Percentiles rank a stretch among this genome's conserved stretches.
Evolutionary conservation across 2,113 vertebrate species (phyloP).

Genomic region (Alaudala cheleensis): DNA sequence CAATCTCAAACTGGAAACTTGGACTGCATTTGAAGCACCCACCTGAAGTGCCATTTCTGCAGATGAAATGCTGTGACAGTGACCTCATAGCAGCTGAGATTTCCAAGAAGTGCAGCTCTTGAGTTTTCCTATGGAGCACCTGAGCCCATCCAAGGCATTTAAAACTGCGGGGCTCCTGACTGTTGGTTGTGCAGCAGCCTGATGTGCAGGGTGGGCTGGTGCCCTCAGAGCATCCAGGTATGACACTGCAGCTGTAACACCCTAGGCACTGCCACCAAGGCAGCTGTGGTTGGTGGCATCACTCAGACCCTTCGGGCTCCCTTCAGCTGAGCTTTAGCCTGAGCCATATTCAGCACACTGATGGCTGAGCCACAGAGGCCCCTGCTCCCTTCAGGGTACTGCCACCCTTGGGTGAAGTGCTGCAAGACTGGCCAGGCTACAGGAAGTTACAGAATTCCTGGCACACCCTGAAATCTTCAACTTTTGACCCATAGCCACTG

Average conservation of each 20-base stretch:
- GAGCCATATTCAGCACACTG: not conserved
- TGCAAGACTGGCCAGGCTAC: not conserved
- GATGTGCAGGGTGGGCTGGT: not conserved
- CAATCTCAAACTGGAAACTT: not conserved
- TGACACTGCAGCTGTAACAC: not conserved
- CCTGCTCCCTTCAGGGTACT: not conserved
- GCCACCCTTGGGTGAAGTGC: no score
- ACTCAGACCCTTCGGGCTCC: not conserved
- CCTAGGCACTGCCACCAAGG: not conserved
- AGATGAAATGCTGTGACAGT: not conserved
- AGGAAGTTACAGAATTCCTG: not conserved
- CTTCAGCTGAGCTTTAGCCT: not conserved
- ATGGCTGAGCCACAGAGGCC: not conserved
- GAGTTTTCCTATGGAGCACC: not conserved
- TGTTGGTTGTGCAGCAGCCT: not conserved
- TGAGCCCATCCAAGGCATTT: no score
- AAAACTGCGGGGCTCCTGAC: not conserved
- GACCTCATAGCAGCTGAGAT: not conserved
- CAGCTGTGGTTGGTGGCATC: not conserved
- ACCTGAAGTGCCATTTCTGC: not conserved
- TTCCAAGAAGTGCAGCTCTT: accelerated
- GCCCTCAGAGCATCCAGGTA: not conserved
- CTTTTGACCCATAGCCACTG: not conserved
- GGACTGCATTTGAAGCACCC: not conserved
- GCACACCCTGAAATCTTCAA: not conserved